phyloP scores from a whole-genome alignment of 1,140 invertebrate genomes.

The Lepidurus packardi region DNA sequence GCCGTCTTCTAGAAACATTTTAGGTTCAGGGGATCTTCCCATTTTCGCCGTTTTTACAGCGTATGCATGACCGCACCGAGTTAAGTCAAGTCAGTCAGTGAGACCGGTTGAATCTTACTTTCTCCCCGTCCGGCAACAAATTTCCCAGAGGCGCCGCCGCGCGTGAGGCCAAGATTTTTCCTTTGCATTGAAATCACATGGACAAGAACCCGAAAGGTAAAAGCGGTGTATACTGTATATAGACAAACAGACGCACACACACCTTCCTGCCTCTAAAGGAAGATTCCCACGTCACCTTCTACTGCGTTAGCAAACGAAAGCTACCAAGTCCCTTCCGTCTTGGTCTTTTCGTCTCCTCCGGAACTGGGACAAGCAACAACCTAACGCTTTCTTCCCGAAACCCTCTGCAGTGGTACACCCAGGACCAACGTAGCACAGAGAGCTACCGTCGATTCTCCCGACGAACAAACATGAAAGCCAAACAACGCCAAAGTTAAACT shows the following conservation, averaged over 20 bases:
- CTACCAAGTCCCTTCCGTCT: too few species aligned
- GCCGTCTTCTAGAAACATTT: background rate
- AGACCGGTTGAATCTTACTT: constrained; percentile 1
- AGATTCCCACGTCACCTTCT: background rate
- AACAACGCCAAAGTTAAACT: background rate
- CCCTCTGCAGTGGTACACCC: background rate
- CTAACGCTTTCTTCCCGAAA: background rate
- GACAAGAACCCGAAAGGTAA: background rate
- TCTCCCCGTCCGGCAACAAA: background rate
- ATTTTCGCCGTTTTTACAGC: background rate
- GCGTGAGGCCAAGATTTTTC: background rate
- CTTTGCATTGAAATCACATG: constrained; percentile 5
- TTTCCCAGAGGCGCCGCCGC: background rate
- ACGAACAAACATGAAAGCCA: background rate
- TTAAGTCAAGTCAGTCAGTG: background rate
- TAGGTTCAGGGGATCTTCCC: background rate
- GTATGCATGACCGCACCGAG: background rate
- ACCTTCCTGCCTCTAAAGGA: background rate
- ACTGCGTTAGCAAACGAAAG: background rate
- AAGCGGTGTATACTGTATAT: background rate
- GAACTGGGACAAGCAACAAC: background rate
- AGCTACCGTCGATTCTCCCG: background rate
- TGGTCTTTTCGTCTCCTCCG: background rate
- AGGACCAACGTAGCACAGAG: background rate
- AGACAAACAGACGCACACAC: background rate